These are phyloP conservation scores for Listronotus oregonensis DNA, from an alignment of 1,140 invertebrate genomes.

Conservation along the genomic window DNA sequence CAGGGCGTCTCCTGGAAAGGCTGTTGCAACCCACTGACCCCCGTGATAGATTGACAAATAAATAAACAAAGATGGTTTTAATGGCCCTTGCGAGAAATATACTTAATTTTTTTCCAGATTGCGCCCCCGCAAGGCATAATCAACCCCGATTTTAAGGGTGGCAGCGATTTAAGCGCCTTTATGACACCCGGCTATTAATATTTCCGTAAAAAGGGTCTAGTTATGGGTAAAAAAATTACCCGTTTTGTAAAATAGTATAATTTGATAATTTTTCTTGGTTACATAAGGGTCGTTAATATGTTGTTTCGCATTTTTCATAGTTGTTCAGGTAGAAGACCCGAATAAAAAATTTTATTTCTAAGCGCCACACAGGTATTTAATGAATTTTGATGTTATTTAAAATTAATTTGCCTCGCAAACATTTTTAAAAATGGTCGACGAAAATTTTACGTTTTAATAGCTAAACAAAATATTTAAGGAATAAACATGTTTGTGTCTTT, in stretches of 20 bases:
- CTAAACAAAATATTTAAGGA: no score
- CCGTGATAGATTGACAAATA: constrained; percentile 22
- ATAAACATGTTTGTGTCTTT: no score
- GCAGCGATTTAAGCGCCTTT: constrained; percentile 16
- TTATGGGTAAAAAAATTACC: constrained; percentile 29
- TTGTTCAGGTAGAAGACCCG: constrained; percentile 27
- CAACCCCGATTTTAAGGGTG: constrained; percentile 1
- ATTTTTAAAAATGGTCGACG: no score
- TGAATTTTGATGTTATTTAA: no score
- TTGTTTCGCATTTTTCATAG: constrained; percentile 36
- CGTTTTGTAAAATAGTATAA: constrained; percentile 30
- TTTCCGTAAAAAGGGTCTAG: constrained; percentile 21
- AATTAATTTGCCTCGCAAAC: no score
- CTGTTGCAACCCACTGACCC: constrained; percentile 14
- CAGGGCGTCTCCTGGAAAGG: constrained; percentile 18
- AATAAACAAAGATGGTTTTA: constrained; percentile 12
- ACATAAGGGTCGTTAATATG: constrained; percentile 35
- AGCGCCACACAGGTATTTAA: constrained; percentile 20
- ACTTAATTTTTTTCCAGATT: no score
- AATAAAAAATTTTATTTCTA: constrained; percentile 17
- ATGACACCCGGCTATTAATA: constrained; percentile 27
- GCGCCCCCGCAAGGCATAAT: neutral
- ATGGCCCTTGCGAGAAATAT: neutral
- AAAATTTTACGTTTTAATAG: no score
- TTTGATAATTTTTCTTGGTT: constrained; percentile 30